Percentiles rank a stretch among this genome's conserved stretches.
phyloP scores from a whole-genome alignment of 2,888 invertebrate genomes.

The Unio pictorum region DNA sequence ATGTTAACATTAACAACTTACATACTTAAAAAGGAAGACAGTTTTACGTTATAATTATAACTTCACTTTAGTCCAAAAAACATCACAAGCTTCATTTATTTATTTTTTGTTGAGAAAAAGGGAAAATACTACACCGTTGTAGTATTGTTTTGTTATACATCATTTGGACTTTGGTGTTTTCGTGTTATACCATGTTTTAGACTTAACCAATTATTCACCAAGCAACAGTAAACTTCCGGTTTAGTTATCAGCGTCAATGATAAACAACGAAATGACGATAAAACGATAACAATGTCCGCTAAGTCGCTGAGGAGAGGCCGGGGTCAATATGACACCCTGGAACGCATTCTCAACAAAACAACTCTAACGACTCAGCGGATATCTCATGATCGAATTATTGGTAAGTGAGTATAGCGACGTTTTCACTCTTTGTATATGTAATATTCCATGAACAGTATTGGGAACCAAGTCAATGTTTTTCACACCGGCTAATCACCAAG shows the following conservation, averaged over 20 bases:
- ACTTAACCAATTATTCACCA: conserved; percentile 13
- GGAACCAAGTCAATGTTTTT: not conserved
- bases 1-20: no score
- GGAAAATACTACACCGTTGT: no score
- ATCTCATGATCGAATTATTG: conserved; percentile 60
- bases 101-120: no score
- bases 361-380: conserved; percentile 61
- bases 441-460: conserved; percentile 1
- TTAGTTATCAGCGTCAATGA: conserved; percentile 7
- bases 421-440: not conserved
- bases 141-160: no score
- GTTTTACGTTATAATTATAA: no score
- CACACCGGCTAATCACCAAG: no score
- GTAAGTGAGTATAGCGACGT: conserved; percentile 39
- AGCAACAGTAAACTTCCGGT: conserved; percentile 62
- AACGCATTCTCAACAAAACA: conserved; percentile 65
- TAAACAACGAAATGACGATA: conserved; percentile 13
- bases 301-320: conserved; percentile 34
- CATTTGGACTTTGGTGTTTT: no score
- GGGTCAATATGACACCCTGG: conserved; percentile 58
- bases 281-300: conserved; percentile 21
- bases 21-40: no score
- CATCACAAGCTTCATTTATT: no score
- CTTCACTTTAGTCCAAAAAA: no score
- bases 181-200: no score